phyloP scores from a whole-genome alignment of 2,797 vertebrate species.

The Galago senegalensis region DNA sequence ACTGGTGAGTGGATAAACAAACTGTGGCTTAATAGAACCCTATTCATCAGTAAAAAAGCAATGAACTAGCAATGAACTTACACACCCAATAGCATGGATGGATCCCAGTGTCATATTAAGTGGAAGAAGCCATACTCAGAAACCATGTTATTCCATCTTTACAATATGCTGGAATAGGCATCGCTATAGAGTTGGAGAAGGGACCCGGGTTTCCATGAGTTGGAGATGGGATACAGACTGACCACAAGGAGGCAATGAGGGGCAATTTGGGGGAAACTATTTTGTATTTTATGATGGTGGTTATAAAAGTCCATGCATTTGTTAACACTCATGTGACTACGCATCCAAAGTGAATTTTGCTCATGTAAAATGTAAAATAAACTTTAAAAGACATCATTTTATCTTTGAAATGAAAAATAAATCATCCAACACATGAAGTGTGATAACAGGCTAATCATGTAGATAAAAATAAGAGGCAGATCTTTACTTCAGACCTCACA shows the following conservation, averaged over 20 bases:
- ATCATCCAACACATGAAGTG: neutral
- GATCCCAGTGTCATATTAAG: neutral
- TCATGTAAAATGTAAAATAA: slow-evolving; percentile 16
- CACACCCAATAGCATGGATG: neutral
- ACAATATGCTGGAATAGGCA: neutral
- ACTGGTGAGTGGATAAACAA: neutral
- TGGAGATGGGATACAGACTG: neutral
- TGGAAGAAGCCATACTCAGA: neutral
- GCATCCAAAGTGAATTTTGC: neutral
- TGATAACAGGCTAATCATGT: neutral
- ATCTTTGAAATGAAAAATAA: slow-evolving; percentile 13
- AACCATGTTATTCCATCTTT: rapidly evolving
- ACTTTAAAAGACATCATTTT: neutral
- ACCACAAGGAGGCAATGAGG: neutral
- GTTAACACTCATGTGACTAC: neutral
- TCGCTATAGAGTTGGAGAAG: neutral
- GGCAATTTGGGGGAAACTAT: neutral
- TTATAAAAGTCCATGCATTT: neutral
- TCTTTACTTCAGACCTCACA: neutral
- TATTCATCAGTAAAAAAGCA: too few species aligned
- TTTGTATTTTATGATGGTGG: neutral
- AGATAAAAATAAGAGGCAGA: neutral
- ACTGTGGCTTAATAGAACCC: neutral
- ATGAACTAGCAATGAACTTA: neutral
- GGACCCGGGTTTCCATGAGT: neutral